Evolutionary conservation across 30 jellyfish, hydroid and myxozoan species (phyloP).

Genomic region (Cassiopea xamachana): DNA sequence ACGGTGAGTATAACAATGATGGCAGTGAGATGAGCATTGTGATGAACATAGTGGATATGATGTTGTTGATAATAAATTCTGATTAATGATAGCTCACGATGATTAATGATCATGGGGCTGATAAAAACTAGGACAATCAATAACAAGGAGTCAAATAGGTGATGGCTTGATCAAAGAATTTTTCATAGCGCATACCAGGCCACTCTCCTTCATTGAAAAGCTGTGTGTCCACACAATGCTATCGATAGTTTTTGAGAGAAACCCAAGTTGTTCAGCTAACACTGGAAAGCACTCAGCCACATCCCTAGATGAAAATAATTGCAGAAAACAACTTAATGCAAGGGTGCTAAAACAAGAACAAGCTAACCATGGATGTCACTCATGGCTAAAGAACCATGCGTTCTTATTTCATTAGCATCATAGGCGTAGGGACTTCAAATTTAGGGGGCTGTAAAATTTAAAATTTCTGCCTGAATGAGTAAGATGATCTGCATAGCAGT

Average conservation of each 20-base stretch:
- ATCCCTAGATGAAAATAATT: neutral
- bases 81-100: neutral
- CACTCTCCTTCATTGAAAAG: neutral
- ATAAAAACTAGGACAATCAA: neutral
- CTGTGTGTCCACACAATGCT: neutral
- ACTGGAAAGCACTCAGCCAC: slow-evolving; percentile 11
- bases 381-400: too few species aligned
- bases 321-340: too few species aligned
- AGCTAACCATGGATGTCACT: too few species aligned
- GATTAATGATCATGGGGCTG: neutral
- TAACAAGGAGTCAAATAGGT: neutral
- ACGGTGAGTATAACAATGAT: too few species aligned
- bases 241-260: neutral
- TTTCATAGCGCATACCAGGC: neutral
- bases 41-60: neutral
- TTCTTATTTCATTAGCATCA: too few species aligned
- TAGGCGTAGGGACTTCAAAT: too few species aligned
- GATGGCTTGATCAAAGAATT: neutral
- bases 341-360: too few species aligned
- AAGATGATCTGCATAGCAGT: too few species aligned
- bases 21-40: neutral
- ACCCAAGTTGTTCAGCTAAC: neutral
- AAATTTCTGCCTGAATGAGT: too few species aligned
- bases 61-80: neutral
- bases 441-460: too few species aligned